Evolutionary conservation across 2,888 invertebrate genomes (phyloP), one percentile per base, ranked within the genome.

Genomic region (Caenorhabditis wallacei): DNA sequence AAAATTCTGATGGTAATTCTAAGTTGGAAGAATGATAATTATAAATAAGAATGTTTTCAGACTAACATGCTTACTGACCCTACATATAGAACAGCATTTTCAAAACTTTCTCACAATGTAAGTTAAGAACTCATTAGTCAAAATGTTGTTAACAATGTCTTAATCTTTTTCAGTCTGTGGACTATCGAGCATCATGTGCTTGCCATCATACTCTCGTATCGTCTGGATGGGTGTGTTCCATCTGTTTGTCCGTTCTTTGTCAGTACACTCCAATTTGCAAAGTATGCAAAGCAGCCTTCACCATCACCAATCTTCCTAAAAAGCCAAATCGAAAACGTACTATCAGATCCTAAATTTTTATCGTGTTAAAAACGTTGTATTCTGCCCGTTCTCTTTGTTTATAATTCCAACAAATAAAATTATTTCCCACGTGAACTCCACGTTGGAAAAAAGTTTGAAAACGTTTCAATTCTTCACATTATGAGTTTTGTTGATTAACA

Each of bases 211-310:
- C 68, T 20, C 59, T 87, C 16, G 87, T 87, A 35, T 71, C 82
- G 8, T 66, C 76, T 40, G 87, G 85, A 26, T 86, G 83, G 86
- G 85, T 86, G 26, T 87, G 87, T 64, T 85, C 85, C 8, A 82
- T 87, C 54, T 87, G 87, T 61, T 80, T 87, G 11, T 83, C 86
- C 8, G 86, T 87, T 20, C 74, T 87, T 7, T 87, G 87, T 66
- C 80, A 86, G 59, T 87, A 85, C 40, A 80, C 82, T 7, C 87
- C 87, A 4, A 87, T 87, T 57, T 87, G 87, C 74, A 82, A 71
- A 68, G 84, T 82, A 1, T 87, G 87, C 79, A 66, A 66, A 72
- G 81, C 87, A 10, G 83, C 78, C 8, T 87, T 87, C 80, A 87
- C 85, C 11, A 81, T 87, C 18, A 24, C 74, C 5, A 64, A 56